phyloP scores from a whole-genome alignment of 2,888 invertebrate genomes.

The Pyrocoelia pectoralis region DNA sequence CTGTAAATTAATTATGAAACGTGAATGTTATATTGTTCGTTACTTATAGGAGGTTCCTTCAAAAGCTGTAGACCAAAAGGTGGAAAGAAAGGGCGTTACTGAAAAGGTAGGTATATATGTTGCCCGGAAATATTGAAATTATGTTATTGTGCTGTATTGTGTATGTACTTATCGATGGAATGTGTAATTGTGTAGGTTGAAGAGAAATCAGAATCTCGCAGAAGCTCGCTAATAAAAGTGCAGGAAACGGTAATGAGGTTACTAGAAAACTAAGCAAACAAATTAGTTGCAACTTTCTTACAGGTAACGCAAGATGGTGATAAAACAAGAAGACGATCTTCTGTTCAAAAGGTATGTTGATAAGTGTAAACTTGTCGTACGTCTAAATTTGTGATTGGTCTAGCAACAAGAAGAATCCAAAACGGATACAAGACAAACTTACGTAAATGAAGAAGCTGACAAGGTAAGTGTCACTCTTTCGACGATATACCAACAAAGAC shows the following conservation, averaged over 20 bases:
- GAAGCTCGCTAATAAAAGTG: slow-evolving; percentile 55
- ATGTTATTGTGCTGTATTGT: too few species aligned
- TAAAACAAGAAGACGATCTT: slow-evolving; percentile 55
- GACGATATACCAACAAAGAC: too few species aligned
- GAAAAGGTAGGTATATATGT: slow-evolving; percentile 50
- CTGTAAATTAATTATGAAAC: too few species aligned
- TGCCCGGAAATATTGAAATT: slow-evolving; percentile 4
- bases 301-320: slow-evolving; percentile 54
- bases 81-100: slow-evolving; percentile 41
- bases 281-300: slow-evolving; percentile 9
- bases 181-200: slow-evolving; percentile 52
- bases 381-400: slow-evolving; percentile 27
- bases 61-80: slow-evolving; percentile 5
- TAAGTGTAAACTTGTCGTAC: background rate
- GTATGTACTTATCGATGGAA: slow-evolving; percentile 13
- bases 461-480: slow-evolving; percentile 48
- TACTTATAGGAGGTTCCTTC: slow-evolving; percentile 53
- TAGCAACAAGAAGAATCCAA: slow-evolving; percentile 60
- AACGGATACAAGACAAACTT: slow-evolving; percentile 61
- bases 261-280: background rate
- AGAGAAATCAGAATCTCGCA: slow-evolving; percentile 55
- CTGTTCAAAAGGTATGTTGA: slow-evolving; percentile 51
- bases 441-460: slow-evolving; percentile 59
- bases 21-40: background rate
- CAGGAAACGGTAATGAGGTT: slow-evolving; percentile 53